Percentiles rank a stretch among this genome's conserved stretches.
Evolutionary conservation across 2,888 invertebrate species (phyloP).

Genomic region (Junonia oenone): DNA sequence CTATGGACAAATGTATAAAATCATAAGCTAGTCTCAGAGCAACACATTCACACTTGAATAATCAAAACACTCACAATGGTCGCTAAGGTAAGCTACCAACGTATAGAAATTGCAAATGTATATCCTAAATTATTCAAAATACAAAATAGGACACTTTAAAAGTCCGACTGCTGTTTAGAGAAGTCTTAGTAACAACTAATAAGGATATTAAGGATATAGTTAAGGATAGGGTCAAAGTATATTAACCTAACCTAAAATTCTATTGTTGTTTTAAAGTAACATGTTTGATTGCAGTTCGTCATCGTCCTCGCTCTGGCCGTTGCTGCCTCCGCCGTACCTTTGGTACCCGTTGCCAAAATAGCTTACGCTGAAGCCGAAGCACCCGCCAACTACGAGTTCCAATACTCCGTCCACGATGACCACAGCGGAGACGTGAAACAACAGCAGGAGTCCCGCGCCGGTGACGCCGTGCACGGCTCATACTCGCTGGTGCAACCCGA

Average conservation of each 20-base stretch:
- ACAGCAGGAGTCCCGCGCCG: slow-evolving; percentile 63
- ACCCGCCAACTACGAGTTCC: slow-evolving; percentile 64
- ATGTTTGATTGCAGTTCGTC: slow-evolving; percentile 17
- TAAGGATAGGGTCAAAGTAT: too few species aligned
- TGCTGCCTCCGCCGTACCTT: slow-evolving; percentile 36
- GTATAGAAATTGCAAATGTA: not conserved
- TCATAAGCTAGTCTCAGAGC: slow-evolving; percentile 5
- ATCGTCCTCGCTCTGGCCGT: slow-evolving; percentile 48
- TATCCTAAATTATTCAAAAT: too few species aligned
- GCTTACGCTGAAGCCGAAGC: slow-evolving; percentile 53
- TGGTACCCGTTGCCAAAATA: slow-evolving; percentile 44
- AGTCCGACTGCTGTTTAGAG: too few species aligned
- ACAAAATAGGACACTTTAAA: too few species aligned
- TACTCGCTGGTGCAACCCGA: slow-evolving; percentile 72
- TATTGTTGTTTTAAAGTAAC: too few species aligned
- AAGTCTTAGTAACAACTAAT: too few species aligned
- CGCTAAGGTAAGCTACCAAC: slow-evolving; percentile 16
- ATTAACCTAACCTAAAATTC: too few species aligned
- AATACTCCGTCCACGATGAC: slow-evolving; percentile 64
- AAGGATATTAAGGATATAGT: too few species aligned
- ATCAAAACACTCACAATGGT: slow-evolving; percentile 21
- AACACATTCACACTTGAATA: slow-evolving; percentile 18
- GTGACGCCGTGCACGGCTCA: slow-evolving; percentile 64
- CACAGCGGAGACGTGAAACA: slow-evolving; percentile 68
- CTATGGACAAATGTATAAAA: slow-evolving; percentile 17